Percentiles rank a stretch among this genome's conserved stretches.
These are phyloP conservation scores for Hipparchia semele DNA, from an alignment of 2,888 invertebrate species.

Conservation along the genomic window DNA sequence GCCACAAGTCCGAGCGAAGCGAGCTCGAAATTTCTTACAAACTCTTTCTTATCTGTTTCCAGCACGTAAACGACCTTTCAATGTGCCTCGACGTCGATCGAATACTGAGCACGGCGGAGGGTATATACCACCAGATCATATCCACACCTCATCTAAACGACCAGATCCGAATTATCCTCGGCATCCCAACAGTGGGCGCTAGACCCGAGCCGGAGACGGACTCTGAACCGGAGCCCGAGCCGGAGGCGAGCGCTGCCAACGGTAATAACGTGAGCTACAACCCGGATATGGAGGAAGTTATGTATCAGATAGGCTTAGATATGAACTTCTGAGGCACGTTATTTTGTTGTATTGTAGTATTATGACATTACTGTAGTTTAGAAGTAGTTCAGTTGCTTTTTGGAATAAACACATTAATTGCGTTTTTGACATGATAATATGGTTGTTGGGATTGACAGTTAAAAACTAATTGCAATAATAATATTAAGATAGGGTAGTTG, in stretches of 20 bases:
- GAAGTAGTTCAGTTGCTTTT: slow-evolving; percentile 22
- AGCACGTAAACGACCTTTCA: slow-evolving; percentile 98
- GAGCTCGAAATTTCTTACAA: no score
- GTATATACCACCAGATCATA: slow-evolving; percentile 94
- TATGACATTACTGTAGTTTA: slow-evolving; percentile 1
- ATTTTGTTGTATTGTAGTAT: slow-evolving; percentile 39
- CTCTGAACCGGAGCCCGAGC: slow-evolving; percentile 39
- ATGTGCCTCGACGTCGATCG: slow-evolving; percentile 92
- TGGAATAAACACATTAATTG: background rate
- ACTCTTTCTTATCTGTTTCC: slow-evolving; percentile 50
- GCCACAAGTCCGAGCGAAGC: no score
- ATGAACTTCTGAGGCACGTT: slow-evolving; percentile 78
- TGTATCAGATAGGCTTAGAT: slow-evolving; percentile 82
- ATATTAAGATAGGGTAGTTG: no score
- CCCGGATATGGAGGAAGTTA: slow-evolving; percentile 79
- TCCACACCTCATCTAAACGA: slow-evolving; percentile 88
- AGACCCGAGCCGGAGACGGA: slow-evolving; percentile 53
- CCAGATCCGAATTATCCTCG: slow-evolving; percentile 88
- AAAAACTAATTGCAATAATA: no score
- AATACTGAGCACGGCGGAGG: slow-evolving; percentile 94
- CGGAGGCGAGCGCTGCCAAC: slow-evolving; percentile 46
- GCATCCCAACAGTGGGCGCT: slow-evolving; percentile 66
- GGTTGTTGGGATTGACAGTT: no score
- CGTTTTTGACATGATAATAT: background rate
- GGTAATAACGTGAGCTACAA: slow-evolving; percentile 49